Evolutionary conservation across 2,888 invertebrate genomes (phyloP).

Genomic region (Mactromeris polynyma): DNA sequence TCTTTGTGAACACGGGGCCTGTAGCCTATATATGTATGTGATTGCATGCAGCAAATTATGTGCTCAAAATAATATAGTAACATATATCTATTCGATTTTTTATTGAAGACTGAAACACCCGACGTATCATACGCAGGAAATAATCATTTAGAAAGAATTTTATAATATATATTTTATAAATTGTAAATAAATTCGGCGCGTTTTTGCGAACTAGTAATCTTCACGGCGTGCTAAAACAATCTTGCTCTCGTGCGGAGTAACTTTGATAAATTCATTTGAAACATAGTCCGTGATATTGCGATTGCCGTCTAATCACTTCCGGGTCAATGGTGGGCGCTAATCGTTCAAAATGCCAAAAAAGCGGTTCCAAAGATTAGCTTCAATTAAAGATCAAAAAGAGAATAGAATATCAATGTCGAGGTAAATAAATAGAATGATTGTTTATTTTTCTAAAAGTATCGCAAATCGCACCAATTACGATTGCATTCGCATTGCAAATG

Average conservation of each 20-base stretch:
- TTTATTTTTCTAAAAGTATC: neutral
- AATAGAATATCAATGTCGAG: slow-evolving; percentile 59
- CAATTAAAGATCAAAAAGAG: slow-evolving; percentile 62
- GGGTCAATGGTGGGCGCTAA: slow-evolving; percentile 64
- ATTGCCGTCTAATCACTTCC: slow-evolving; percentile 43
- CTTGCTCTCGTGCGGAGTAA: neutral
- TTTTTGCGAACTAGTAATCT: neutral
- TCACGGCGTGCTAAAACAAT: neutral
- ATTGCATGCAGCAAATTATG: too few relatives aligned
- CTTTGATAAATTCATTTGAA: neutral
- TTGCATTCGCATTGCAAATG: neutral
- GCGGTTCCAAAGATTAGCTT: slow-evolving; percentile 60
- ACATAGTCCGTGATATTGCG: slow-evolving; percentile 16
- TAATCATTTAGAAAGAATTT: too few relatives aligned
- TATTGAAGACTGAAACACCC: too few relatives aligned
- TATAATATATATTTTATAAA: too few relatives aligned
- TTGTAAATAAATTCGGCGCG: too few relatives aligned
- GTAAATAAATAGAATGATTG: slow-evolving; percentile 32
- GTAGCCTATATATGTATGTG: too few relatives aligned
- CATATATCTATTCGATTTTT: too few relatives aligned
- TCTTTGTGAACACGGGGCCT: too few relatives aligned
- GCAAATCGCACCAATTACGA: neutral
- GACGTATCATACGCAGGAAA: too few relatives aligned
- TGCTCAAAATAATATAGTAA: too few relatives aligned
- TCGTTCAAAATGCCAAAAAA: slow-evolving; percentile 68